These are phyloP conservation scores for Melanogrammus aeglefinus DNA, from an alignment of 2,797 vertebrate genomes.

Conservation along the genomic window DNA sequence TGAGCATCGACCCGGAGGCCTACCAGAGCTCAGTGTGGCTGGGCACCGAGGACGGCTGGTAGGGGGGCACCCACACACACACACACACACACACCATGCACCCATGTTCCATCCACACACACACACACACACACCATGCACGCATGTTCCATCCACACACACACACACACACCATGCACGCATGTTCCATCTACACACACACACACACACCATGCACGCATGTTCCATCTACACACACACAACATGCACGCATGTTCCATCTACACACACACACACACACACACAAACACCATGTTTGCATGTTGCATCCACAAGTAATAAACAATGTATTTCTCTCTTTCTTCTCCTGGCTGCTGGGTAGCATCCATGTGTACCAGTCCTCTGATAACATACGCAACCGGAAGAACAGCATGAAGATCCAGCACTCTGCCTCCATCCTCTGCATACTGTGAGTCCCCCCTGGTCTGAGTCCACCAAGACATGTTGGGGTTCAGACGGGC, in stretches of 20 bases:
- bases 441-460: slow-evolving; percentile 85
- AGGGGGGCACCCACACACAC: slow-evolving; percentile 24
- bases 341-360: slow-evolving; percentile 50
- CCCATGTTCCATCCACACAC: background rate
- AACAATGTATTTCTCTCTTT: background rate
- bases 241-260: too few relatives aligned
- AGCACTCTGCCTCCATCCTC: slow-evolving; percentile 88
- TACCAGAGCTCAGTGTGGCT: slow-evolving; percentile 98
- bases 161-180: too few relatives aligned
- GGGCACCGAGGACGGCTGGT: slow-evolving; percentile 97
- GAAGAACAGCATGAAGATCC: slow-evolving; percentile 99
- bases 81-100: background rate
- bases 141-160: too few relatives aligned
- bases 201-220: too few relatives aligned
- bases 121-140: background rate
- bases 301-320: too few relatives aligned
- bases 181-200: too few relatives aligned
- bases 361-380: slow-evolving; percentile 97
- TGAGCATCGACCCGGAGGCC: slow-evolving; percentile 91
- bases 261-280: too few relatives aligned
- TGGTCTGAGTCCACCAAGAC: background rate
- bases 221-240: too few relatives aligned
- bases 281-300: too few relatives aligned
- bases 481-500: background rate
- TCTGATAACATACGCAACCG: slow-evolving; percentile 98